These are phyloP conservation scores for Bruchidius siliquastri DNA, from an alignment of 2,888 invertebrate genomes.

Conservation along the genomic window DNA sequence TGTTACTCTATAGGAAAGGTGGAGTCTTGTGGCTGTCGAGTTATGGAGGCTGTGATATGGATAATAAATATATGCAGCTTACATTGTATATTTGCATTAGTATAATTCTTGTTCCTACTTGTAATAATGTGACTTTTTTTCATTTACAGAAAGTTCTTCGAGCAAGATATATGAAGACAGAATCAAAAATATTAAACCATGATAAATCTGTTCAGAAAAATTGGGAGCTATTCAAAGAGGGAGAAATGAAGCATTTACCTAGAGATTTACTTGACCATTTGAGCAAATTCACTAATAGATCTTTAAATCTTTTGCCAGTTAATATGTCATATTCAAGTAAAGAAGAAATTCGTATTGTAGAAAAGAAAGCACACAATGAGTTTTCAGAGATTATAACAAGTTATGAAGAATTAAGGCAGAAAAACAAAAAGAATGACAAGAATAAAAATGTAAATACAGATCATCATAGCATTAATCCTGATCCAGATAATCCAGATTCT, in stretches of 20 bases:
- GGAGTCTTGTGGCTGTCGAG: too few species aligned
- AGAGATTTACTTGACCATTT: constrained; percentile 56
- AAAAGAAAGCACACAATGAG: constrained; percentile 33
- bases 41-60: too few species aligned
- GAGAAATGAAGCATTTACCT: constrained; percentile 48
- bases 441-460: constrained; percentile 7
- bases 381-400: constrained; percentile 50
- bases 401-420: constrained; percentile 45
- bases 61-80: too few species aligned
- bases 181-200: constrained; percentile 57
- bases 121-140: too few species aligned
- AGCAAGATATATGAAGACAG: constrained; percentile 60
- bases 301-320: constrained; percentile 29
- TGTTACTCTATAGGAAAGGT: too few species aligned
- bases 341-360: constrained; percentile 36
- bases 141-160: constrained; percentile 58
- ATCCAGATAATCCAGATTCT: neutral
- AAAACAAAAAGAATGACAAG: constrained; percentile 16
- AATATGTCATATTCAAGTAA: constrained; percentile 16
- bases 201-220: constrained; percentile 64
- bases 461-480: neutral
- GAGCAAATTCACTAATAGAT: constrained; percentile 60
- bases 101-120: too few species aligned
- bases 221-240: constrained; percentile 62
- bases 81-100: too few species aligned